Evolutionary conservation across 2,888 invertebrate genomes (phyloP).

Genomic region (Trisateles emortualis): DNA sequence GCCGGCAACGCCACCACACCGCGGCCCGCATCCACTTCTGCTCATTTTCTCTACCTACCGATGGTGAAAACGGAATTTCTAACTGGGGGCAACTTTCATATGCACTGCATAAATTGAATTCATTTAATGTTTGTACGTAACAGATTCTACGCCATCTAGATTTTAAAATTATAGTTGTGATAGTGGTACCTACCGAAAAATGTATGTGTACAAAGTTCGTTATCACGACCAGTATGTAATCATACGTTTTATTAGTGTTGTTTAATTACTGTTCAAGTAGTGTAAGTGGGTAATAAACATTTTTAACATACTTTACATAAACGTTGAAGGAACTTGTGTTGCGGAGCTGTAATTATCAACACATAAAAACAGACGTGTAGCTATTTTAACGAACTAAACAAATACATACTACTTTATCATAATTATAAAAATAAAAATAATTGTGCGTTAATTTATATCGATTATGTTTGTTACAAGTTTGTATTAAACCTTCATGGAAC

Average conservation of each 20-base stretch:
- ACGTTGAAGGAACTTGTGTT: constrained; percentile 20
- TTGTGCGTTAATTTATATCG: constrained; percentile 36
- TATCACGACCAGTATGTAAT: constrained; percentile 6
- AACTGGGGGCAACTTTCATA: constrained; percentile 20
- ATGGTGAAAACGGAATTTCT: constrained; percentile 30
- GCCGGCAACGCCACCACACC: constrained; percentile 14
- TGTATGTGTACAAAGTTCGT: not conserved
- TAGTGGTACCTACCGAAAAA: not conserved
- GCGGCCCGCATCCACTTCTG: constrained; percentile 14
- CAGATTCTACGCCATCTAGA: not conserved
- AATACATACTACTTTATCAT: constrained; percentile 37
- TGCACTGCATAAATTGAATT: constrained; percentile 13
- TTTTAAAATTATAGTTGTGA: not conserved
- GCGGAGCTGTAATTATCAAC: constrained; percentile 33
- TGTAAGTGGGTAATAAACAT: constrained; percentile 27
- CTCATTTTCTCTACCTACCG: constrained; percentile 24
- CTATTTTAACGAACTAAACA: constrained; percentile 45
- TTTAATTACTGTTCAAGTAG: constrained; percentile 24
- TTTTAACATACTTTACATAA: constrained; percentile 24
- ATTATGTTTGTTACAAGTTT: constrained; percentile 43
- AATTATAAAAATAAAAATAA: constrained; percentile 34
- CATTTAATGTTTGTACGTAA: constrained; percentile 4
- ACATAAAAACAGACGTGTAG: constrained; percentile 39
- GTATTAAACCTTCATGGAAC: constrained; percentile 42
- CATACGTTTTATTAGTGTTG: constrained; percentile 19